phyloP scores from a whole-genome alignment of 35 echinoderm and acorn worm genomes.

The Strongylocentrotus purpuratus region DNA sequence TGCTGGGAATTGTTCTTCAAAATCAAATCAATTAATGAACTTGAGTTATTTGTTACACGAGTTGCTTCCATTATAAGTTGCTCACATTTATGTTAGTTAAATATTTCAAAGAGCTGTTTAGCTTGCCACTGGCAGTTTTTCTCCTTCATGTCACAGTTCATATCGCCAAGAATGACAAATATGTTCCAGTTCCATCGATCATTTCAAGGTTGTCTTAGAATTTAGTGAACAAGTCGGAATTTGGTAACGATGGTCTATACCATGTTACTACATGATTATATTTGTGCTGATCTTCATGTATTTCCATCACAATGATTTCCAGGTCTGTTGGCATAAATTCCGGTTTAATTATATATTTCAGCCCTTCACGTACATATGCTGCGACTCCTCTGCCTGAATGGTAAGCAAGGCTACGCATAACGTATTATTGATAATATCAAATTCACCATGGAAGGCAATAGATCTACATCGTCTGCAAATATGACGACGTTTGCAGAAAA shows the following conservation, averaged over 20 bases:
- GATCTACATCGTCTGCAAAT: too few species aligned
- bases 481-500: too few species aligned
- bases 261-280: too few species aligned
- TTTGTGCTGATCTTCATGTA: too few species aligned
- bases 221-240: too few species aligned
- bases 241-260: too few species aligned
- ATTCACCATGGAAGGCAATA: too few species aligned
- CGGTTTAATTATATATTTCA: neutral
- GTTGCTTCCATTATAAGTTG: neutral
- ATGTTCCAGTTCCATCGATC: neutral
- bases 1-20: neutral
- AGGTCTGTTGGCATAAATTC: conserved; percentile 22
- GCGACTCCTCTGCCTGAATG: neutral
- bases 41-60: too few species aligned
- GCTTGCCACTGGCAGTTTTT: neutral
- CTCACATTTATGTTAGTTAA: neutral
- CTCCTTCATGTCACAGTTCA: neutral
- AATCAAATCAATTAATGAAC: neutral
- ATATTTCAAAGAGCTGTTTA: neutral
- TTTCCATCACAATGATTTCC: too few species aligned
- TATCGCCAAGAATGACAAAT: neutral
- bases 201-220: too few species aligned
- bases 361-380: neutral
- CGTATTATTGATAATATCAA: too few species aligned
- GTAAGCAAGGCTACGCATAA: too few species aligned